Evolutionary conservation across 2,888 invertebrate species (phyloP), one percentile per base, ranked within the genome.

Genomic region (Tenthredo livida): DNA sequence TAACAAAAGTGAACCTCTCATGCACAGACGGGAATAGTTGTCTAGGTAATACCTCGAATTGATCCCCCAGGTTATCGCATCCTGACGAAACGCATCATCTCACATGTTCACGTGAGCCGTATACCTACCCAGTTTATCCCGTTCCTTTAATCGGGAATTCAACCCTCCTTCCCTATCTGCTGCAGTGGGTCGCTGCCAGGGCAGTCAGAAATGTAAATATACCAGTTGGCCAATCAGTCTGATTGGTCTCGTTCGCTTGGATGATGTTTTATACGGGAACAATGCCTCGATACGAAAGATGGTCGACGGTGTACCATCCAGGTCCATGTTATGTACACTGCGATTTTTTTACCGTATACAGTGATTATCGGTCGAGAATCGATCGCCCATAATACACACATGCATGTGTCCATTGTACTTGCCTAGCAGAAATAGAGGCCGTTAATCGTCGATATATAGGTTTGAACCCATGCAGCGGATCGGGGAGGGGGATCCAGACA

Each of bases 201-300:
- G 21, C 67, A 25, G 65, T 67, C 90, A 91, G 91, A 92, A 92
- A 91, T 92, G 92, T 92, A 91, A 92, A 91, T 92, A 92, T 33
- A 33, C 91, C 88, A 90, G 89, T 90, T 89, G 91, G 91, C 92
- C 93, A 93, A 93, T 93, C 93, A 92, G 92, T 87, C 93, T 92
- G 93, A 93, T 93, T 93, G 93, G 92, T 92, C 91, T 90, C 91
- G 91, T 91, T 92, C 92, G 92, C 90, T 90, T 90, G 91, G 89
- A 91, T 92, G 90, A 6, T 90, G 89, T 91, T 90, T 92, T 91
- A 91, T 91, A 91, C 91, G 90, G 89, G 78, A 58, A 70, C 82
- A 70, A 85, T 85, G 85, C 85, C 72, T 80, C n/a, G 33, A 21
- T 33, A 25, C 58, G 67, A 43, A 15, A 83, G 21, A 70, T 54